Conservation (phyloP, 2,113 vertebrate genomes). For the Manacus vitellinus region DNA sequence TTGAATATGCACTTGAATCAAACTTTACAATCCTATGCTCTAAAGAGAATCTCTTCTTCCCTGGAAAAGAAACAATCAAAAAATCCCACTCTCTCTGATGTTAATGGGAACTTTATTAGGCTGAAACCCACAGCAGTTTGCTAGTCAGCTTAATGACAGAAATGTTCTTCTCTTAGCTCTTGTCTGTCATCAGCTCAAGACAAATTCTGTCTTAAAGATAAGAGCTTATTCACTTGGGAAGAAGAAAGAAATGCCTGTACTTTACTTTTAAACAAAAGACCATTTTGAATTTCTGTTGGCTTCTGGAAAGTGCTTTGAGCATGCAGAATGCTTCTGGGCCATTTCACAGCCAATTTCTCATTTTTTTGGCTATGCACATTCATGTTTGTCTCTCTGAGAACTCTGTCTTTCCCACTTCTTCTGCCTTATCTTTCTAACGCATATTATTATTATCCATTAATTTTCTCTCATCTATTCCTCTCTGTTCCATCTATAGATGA, state of each 20-base stretch:
- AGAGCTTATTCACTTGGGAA: background rate
- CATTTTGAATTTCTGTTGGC: background rate
- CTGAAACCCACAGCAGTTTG: background rate
- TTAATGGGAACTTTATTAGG: background rate
- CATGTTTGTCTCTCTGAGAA: background rate
- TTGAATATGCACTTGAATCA: background rate
- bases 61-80: background rate
- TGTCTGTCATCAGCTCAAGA: background rate
- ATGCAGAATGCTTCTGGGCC: background rate
- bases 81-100: background rate
- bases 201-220: background rate
- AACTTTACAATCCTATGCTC: background rate
- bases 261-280: background rate
- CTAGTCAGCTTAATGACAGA: background rate
- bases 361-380: background rate
- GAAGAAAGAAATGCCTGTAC: background rate
- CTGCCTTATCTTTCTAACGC: background rate
- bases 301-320: background rate
- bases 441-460: background rate
- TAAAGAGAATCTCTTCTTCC: background rate
- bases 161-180: background rate
- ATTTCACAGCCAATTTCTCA: background rate
- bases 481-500: accelerated
- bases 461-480: background rate
- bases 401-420: background rate